A percentile compares a stretch with the other conserved stretches of the same genome.
Conservation (phyloP, 2,113 vertebrate species). For the Monopterus albus region DNA sequence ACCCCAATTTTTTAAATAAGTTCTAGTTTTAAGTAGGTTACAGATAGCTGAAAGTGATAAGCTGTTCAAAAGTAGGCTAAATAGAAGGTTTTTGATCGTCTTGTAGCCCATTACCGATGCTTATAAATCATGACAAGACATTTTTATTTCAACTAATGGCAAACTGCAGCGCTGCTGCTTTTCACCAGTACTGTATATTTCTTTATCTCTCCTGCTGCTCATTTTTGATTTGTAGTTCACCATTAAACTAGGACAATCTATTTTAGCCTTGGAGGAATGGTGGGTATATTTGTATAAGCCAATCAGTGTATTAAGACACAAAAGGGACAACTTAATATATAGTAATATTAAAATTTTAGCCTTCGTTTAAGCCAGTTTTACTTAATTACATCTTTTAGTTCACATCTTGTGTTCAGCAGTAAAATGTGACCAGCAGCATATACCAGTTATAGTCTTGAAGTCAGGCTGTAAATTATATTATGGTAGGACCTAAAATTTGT, state of each 20-base stretch:
- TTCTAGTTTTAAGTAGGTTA: too few species aligned
- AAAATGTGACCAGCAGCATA: background rate
- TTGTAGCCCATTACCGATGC: background rate
- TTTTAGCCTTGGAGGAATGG: conserved; percentile 68
- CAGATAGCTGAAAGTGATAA: background rate
- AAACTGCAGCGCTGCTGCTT: too few species aligned
- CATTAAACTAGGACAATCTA: conserved; percentile 16
- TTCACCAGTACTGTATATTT: background rate
- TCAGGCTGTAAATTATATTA: conserved; percentile 19
- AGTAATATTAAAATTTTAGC: too few species aligned
- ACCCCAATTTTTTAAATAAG: background rate
- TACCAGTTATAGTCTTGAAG: background rate
- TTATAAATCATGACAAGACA: background rate
- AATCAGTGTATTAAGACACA: conserved; percentile 59
- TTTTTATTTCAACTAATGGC: too few species aligned
- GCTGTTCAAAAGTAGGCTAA: conserved; percentile 1
- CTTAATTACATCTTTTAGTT: background rate
- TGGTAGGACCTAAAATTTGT: conserved; percentile 14
- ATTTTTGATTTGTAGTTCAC: conserved; percentile 8
- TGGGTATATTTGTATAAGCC: conserved; percentile 56
- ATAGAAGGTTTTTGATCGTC: background rate
- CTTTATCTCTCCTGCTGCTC: conserved; percentile 9
- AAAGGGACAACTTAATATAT: too few species aligned
- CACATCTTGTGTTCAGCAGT: background rate
- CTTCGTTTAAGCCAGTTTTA: too few species aligned